Evolutionary conservation across 2,888 invertebrate species (phyloP), one percentile per base, ranked within the genome.

Genomic region (Euplexia lucipara): DNA sequence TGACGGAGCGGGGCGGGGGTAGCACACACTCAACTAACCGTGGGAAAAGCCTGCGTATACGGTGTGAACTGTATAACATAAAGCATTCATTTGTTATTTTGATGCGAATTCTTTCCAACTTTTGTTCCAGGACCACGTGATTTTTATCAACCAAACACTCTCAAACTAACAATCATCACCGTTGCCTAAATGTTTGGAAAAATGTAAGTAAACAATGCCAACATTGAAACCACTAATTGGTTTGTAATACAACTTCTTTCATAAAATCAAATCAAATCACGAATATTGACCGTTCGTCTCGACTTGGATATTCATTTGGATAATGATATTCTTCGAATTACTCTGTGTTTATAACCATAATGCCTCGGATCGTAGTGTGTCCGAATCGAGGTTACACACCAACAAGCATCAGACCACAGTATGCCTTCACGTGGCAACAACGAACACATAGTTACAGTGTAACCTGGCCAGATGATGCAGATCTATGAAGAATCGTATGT

Each of bases 321-420:
- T 93, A 93, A 94, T 94, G 91, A 92, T 94, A 92, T 94, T 93
- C 93, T 87, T 92, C 92, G 92, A 93, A 94, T 92, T 93, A 93
- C 93, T 90, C 90, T 85, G 89, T 92, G 92, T 92, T 92, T 92
- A 93, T 93, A 90, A 88, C 92, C 90, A 94, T 93, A 93, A 93
- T 92, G 89, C 88, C 82, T 87, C 87, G 84, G 87, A 83, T 89
- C 86, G 87, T 88, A 85, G 92, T 92, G 91, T 93, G 94, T 92
- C 91, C 91, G 91, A 93, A 95, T 91, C 92, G 95, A 93, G 95
- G 95, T 92, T 95, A 93, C 93, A 94, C 93, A 92, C 93, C 90
- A 83, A 87, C 88, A 80, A 85, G 87, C 79, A 78, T 77, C 83
- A 85, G 80, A 82, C 83, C 79, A 88, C 91, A 87, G 88, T 91